Base-by-base conservation (phyloP, 2,797 vertebrate genomes). In the Centropyge bicolor region DNA sequence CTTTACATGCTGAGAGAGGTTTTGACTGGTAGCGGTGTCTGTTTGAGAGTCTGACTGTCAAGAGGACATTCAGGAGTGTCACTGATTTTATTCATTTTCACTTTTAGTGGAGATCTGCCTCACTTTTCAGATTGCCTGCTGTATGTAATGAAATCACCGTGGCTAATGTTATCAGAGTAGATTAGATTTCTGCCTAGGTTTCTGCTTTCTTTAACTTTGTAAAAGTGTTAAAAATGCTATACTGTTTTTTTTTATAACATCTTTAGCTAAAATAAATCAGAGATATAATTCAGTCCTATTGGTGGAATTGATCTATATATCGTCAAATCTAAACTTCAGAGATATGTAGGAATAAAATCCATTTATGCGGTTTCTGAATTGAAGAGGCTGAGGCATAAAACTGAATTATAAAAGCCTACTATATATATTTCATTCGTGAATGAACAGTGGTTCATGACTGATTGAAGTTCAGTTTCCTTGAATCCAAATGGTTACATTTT, bases 11-110 rank as follows among this genome's bases (percentile, higher is more conserved):
- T 67, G 4, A 69, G 12, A 49, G 19, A 31, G 6, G 11, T 59
- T 72, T 55, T 70, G 16, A 38, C 14, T 80, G 48, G 17, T 64
- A 46, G 36, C 75, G 54, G 56, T 31, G 31, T 40, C 19, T 65
- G 13, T 63, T 51, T 56, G 38, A 81, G 60, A 45, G 51, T 60
- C 6, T 43, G 22, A 70, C 3, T 35, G 19, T 80, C 12, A 43
- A 59, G 24, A n/a, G 38, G 19, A 46, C 22, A 22, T 54, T 57
- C 14, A 74, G 14, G 35, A 74, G 24, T 36, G 16, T 63, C 7
- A 35, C 31, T 65, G 43, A 71, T 76, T 45, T 40, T 22, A 40
- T 51, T 36, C 0, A 38, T 67, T 65, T 51, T 19, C 27, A 20
- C 10, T 24, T 24, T 57, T 27, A 6, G 1, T 41, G 3, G 24